Evolutionary conservation across 2,797 vertebrate species (phyloP), one percentile per base, ranked within the genome.

Genomic region (Cirrhinus mrigala): DNA sequence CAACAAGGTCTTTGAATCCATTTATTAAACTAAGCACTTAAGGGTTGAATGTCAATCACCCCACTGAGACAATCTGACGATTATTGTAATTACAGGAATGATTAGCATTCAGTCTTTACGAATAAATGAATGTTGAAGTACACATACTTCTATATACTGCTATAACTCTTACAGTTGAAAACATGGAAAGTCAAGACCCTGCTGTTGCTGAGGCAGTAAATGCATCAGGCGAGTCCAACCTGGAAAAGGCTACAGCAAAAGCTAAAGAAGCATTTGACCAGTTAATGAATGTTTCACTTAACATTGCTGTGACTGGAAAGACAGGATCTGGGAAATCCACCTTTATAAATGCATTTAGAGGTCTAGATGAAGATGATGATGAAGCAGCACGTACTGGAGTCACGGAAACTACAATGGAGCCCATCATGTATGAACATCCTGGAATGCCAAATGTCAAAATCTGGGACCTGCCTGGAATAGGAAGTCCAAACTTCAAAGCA

Each of bases 391-490:
- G 62, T 11, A 88, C 88, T 20, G 88, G 84, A 16, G 75, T 82
- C 20, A 82, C 75, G 9, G 88, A 90, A 77, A 89, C 91, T 71
- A 90, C 86, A 11, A 84, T 44, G 62, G n/a, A 70, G 29, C 12
- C 69, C 20, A 54, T 18, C 0, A 27, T 48, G 22, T 90, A 89
- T 66, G 66, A 48, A 14, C 85, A 90, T 46, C 83, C 88, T 29
- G 56, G 20, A 44, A 69, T 88, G 81, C 77, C 90, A 37, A 86
- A 85, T 18, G 88, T 91, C 4, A 79, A 58, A 40, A 22, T 90
- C 24, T 90, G 88, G 88, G 89, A 90, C 58, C 74, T 90, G 66
- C 90, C 91, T 46, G 91, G 85, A 69, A 88, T 87, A 27, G 90
- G 90, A 58, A 88, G 66, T 8, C 78, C 87, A 11, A 91, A 89